Evolutionary conservation across 1,140 invertebrate species (phyloP), one percentile per base, ranked within the genome.

Genomic region (Pantala flavescens): DNA sequence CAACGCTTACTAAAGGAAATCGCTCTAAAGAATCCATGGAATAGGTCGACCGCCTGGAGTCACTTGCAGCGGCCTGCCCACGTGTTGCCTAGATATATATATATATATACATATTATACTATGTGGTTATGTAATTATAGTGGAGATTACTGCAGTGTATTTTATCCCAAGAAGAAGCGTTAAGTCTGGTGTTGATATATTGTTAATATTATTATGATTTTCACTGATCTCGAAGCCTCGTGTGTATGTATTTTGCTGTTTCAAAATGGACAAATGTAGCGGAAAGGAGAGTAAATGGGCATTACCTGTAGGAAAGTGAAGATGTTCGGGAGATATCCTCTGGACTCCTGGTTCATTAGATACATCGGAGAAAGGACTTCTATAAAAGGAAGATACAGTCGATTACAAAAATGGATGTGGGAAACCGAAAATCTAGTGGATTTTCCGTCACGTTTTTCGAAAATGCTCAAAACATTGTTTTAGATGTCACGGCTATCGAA

Each of bases 101-200:
- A n/a, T 11, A 11, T 49, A 49, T 63, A 63, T 63, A 63, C 49
- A 63, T 63, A 63, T 63, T 63, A 63, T 63, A 63, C 49, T 63
- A 63, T 63, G 49, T 63, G 49, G 49, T 63, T 63, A 63, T 63
- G 49, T 63, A 63, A 63, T 63, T 63, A 63, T 63, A 63, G 49
- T 63, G 49, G n/a, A 63, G 49, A 63, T 63, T 21, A 63, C 49
- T 63, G 49, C 49, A 63, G 49, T 63, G 49, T 63, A 63, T 63
- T 63, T 63, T 63, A 63, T 63, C 49, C 49, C 49, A 63, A 63
- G 49, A 63, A 63, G n/a, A 63, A 7, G 49, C n/a, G 49, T 63
- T 63, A 63, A 63, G 16, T 63, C 49, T 63, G 49, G 49, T 21
- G 49, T 63, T 63, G 49, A 63, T 63, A 63, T 63, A 63, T 63